Evolutionary conservation across 2,888 invertebrate species (phyloP).

Genomic region (Galerucella nymphaeae): DNA sequence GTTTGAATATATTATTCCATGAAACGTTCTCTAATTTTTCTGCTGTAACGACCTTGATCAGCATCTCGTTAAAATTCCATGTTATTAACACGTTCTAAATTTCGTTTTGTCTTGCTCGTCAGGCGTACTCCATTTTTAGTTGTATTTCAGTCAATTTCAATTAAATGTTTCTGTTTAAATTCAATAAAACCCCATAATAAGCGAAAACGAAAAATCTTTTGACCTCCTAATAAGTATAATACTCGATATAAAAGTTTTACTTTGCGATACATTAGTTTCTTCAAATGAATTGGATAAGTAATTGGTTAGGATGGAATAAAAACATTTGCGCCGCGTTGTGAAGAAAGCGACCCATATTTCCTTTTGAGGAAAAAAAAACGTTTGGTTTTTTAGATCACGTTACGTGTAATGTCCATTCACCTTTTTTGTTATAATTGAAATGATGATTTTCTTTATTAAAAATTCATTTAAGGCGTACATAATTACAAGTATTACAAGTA

Average conservation of each 20-base stretch:
- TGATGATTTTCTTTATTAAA: background rate
- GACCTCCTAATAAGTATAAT: background rate
- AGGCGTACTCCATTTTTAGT: too few species aligned
- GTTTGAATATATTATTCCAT: too few species aligned
- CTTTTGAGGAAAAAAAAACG: conserved; percentile 23
- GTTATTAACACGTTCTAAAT: too few species aligned
- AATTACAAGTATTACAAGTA: background rate
- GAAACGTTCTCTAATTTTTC: too few species aligned
- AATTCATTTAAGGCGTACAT: conserved; percentile 3
- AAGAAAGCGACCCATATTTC: conserved; percentile 33
- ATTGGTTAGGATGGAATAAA: conserved; percentile 9
- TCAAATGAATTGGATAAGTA: conserved; percentile 11
- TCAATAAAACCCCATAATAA: too few species aligned
- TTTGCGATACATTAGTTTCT: background rate
- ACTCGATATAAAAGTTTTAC: background rate
- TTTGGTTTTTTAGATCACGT: conserved; percentile 24
- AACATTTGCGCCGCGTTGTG: conserved; percentile 20
- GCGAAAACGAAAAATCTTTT: too few species aligned
- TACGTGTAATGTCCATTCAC: conserved; percentile 21
- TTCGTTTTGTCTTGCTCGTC: too few species aligned
- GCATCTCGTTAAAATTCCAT: too few species aligned
- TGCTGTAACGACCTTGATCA: too few species aligned
- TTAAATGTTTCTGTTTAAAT: too few species aligned
- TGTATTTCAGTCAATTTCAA: too few species aligned
- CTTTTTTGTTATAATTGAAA: background rate